phyloP scores from a whole-genome alignment of 2,797 vertebrate species.

The Onychomys arenicola region DNA sequence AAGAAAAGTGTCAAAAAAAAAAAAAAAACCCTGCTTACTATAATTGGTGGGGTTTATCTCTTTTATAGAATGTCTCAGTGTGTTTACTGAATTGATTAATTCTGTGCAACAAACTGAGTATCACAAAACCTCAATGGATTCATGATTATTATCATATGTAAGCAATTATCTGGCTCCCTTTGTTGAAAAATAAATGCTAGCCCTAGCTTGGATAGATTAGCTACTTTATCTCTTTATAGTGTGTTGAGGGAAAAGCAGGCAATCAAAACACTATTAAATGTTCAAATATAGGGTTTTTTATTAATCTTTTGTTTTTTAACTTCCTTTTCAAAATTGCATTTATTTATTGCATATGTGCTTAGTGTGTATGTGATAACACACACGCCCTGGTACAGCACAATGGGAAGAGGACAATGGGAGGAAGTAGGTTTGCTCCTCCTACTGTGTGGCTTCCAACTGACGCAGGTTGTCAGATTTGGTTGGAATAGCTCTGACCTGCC shows the following conservation, averaged over 20 bases:
- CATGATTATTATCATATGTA: not conserved
- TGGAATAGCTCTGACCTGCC: no score
- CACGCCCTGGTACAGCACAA: no score
- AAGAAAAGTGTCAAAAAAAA: slow-evolving; percentile 10
- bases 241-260: not conserved
- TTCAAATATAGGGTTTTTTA: not conserved
- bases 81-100: not conserved
- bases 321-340: not conserved
- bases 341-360: not conserved
- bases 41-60: not conserved
- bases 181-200: not conserved
- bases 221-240: not conserved
- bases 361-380: no score
- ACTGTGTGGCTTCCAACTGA: not conserved
- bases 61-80: not conserved
- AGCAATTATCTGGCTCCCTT: not conserved
- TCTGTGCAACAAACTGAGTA: not conserved
- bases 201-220: not conserved
- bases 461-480: not conserved
- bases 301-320: not conserved
- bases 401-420: not conserved
- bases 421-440: not conserved
- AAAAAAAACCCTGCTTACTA: not conserved
- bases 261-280: not conserved
- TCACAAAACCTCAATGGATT: not conserved